Conservation (phyloP, 37 sponge, comb jelly and placozoan genomes). For the Hexactinellida sp. region DNA sequence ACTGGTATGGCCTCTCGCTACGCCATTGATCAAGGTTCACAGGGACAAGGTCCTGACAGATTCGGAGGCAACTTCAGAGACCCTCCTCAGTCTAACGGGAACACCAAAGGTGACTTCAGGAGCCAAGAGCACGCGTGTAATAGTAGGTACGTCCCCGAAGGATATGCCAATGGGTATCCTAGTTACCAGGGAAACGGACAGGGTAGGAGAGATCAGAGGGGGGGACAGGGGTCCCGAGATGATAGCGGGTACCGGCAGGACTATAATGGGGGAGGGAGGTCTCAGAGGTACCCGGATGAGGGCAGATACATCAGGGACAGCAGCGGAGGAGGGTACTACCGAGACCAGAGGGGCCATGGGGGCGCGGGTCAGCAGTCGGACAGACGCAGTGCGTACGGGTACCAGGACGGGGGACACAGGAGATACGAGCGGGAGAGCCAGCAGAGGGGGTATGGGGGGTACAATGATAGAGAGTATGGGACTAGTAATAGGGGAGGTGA, state of each 20-base stretch:
- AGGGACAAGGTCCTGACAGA: no score
- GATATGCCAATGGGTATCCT: not conserved
- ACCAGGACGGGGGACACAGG: not conserved
- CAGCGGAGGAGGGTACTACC: not conserved
- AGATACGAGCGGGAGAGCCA: not conserved
- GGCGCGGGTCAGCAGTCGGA: not conserved
- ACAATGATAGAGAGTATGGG: not conserved
- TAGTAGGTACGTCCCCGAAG: not conserved
- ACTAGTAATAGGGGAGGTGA: not conserved
- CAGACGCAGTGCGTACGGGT: not conserved
- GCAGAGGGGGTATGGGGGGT: not conserved
- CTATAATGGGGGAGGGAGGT: not conserved
- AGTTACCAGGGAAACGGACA: not conserved
- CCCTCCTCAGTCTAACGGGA: no score
- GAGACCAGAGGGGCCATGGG: not conserved
- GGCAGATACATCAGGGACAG: not conserved
- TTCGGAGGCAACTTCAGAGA: no score
- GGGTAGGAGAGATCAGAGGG: not conserved
- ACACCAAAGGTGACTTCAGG: no score
- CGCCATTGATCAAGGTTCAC: no score
- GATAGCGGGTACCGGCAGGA: not conserved
- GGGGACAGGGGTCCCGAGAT: not conserved
- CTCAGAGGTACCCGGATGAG: not conserved
- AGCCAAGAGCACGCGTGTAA: no score
- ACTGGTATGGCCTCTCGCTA: no score